Percentiles rank a stretch among this genome's conserved stretches.
Conservation (phyloP, 53 echinoderm and acorn worm genomes). For the Echinometra lucunter region DNA sequence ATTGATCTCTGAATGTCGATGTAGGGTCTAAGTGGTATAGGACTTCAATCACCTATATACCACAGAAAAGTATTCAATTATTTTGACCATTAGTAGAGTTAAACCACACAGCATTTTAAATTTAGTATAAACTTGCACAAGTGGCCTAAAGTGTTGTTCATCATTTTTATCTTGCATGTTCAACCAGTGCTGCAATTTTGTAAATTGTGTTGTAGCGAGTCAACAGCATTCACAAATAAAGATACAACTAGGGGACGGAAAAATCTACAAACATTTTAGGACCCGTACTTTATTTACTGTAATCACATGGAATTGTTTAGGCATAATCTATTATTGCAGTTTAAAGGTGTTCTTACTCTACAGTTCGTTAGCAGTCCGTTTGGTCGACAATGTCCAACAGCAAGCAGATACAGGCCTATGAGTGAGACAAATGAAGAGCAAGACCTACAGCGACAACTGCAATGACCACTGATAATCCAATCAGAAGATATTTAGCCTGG, state of each 20-base stretch:
- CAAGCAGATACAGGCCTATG: neutral
- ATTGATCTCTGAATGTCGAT: no score
- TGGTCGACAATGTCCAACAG: neutral
- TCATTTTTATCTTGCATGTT: neutral
- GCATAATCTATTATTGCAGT: neutral
- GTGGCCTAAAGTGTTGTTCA: neutral
- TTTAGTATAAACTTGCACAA: no score
- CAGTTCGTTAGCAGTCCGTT: constrained; percentile 26
- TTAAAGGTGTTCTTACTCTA: constrained; percentile 18
- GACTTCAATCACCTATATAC: no score
- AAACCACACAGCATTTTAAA: no score
- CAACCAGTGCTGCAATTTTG: neutral
- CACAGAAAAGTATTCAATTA: no score
- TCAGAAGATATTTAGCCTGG: constrained; percentile 36
- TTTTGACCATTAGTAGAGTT: no score
- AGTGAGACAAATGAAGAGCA: constrained; percentile 31
- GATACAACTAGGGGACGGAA: neutral
- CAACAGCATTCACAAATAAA: neutral
- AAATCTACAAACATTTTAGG: neutral
- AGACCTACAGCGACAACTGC: constrained; percentile 17
- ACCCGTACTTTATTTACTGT: constrained; percentile 21
- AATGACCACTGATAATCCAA: constrained; percentile 54
- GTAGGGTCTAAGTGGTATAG: no score
- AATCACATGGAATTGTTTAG: neutral
- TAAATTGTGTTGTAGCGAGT: neutral